phyloP scores from a whole-genome alignment of 2,888 invertebrate genomes.

The Eupithecia centaureata region DNA sequence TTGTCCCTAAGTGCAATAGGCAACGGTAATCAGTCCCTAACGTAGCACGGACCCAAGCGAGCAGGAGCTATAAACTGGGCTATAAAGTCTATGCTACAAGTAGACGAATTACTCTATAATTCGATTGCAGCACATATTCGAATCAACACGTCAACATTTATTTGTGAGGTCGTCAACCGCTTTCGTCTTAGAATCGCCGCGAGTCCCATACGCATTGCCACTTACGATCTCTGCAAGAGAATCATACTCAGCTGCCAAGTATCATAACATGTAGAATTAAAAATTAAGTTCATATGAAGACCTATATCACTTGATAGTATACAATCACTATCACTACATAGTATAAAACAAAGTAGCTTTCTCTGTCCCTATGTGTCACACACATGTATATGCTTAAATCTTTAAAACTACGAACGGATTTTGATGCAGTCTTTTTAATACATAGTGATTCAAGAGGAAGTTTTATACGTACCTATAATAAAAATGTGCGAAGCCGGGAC shows the following conservation, averaged over 20 bases:
- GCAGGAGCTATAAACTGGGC: background rate
- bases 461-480: too few species aligned
- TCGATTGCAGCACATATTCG: conserved; percentile 13
- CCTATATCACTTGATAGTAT: background rate
- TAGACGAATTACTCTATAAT: conserved; percentile 5
- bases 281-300: background rate
- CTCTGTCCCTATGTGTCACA: too few species aligned
- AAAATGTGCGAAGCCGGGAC: too few species aligned
- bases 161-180: background rate
- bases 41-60: background rate
- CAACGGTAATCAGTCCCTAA: too few species aligned
- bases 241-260: background rate
- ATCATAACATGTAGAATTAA: background rate
- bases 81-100: background rate
- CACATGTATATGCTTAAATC: too few species aligned
- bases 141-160: conserved; percentile 17
- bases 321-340: too few species aligned
- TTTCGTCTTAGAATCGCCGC: background rate
- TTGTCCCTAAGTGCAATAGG: too few species aligned
- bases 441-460: too few species aligned
- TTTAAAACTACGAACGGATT: too few species aligned
- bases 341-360: too few species aligned
- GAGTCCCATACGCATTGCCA: background rate
- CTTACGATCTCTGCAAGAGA: background rate
- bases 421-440: too few species aligned